A percentile compares a stretch with the other conserved stretches of the same genome.
Evolutionary conservation across 1,140 invertebrate species (phyloP).

Genomic region (Dolichoris vasculosae): DNA sequence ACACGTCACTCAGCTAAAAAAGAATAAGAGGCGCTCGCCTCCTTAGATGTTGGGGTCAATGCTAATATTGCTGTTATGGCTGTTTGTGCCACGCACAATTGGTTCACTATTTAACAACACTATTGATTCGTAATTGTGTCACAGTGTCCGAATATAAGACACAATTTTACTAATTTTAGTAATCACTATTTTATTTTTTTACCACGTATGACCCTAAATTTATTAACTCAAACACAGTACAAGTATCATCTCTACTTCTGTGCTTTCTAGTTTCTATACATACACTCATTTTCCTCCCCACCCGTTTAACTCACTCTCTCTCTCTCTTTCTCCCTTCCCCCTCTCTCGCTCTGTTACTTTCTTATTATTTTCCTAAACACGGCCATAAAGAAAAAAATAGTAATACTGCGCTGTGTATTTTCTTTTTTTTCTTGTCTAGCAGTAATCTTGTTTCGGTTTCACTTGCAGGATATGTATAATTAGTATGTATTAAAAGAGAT

Average conservation of each 20-base stretch:
- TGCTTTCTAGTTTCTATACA: background rate
- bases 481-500: no score
- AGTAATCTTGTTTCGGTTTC: no score
- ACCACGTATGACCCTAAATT: background rate
- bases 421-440: no score
- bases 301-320: background rate
- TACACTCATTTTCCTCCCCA: background rate
- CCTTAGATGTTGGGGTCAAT: background rate
- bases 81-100: background rate
- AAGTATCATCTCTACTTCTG: background rate
- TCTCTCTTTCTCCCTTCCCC: background rate
- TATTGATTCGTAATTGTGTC: background rate
- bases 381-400: no score
- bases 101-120: no score
- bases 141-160: background rate
- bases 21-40: background rate
- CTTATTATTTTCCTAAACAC: no score
- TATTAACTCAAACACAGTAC: background rate
- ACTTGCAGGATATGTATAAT: no score
- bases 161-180: background rate
- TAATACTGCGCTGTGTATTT: no score
- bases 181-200: no score
- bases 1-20: background rate
- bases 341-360: background rate
- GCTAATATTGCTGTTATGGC: background rate